Percentiles rank a stretch among this genome's conserved stretches.
phyloP scores from a whole-genome alignment of 2,888 invertebrate species.

The Macaria liturata region DNA sequence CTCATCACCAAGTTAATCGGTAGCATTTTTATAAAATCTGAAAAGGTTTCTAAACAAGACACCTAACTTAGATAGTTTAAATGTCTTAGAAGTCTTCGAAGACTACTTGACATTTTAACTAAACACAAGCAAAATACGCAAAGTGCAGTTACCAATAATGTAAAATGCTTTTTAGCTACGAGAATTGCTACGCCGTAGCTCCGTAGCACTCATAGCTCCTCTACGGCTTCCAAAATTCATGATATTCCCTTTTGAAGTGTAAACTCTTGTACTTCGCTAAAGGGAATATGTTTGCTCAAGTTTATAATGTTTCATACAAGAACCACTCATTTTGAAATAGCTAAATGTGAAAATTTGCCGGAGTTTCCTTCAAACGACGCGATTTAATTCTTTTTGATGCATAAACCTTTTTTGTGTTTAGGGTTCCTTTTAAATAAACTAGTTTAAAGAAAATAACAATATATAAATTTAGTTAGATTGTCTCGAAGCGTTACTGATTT shows the following conservation, averaged over 20 bases:
- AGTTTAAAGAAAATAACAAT: no score
- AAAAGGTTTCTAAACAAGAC: no score
- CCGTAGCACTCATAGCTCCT: constrained; percentile 33
- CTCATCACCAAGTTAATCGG: no score
- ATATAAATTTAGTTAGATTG: no score
- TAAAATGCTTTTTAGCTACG: constrained; percentile 3
- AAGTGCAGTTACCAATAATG: not conserved
- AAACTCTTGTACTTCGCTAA: constrained; percentile 44
- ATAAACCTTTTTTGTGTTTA: constrained; percentile 6
- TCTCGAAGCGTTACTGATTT: no score
- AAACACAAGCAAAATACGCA: constrained; percentile 3
- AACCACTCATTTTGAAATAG: constrained; percentile 32
- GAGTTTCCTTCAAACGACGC: constrained; percentile 17
- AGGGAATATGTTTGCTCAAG: constrained; percentile 53
- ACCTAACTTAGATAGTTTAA: no score
- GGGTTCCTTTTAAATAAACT: not conserved
- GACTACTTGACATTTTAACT: no score
- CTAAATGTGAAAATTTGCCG: constrained; percentile 16
- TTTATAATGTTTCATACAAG: constrained; percentile 44
- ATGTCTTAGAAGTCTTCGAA: no score
- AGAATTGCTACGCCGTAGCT: constrained; percentile 40
- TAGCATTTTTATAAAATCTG: no score
- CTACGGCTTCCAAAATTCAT: constrained; percentile 64
- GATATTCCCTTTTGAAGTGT: constrained; percentile 63
- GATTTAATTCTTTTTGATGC: constrained; percentile 14